Evolutionary conservation across 2,113 vertebrate species (phyloP), one percentile per base, ranked within the genome.

Genomic region (Myotis brandtii): DNA sequence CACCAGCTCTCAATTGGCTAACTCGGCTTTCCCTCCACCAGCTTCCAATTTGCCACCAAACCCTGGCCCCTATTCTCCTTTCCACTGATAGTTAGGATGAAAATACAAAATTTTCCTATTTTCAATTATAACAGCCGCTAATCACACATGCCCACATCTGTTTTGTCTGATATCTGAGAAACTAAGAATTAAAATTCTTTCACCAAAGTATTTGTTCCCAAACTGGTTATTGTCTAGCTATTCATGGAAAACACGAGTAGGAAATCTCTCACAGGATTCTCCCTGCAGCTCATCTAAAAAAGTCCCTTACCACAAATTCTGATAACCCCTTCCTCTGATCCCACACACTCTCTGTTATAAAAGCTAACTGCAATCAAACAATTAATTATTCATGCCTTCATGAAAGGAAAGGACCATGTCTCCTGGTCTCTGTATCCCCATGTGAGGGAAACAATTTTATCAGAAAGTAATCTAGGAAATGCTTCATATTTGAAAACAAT

Each of bases 121-220:
- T 82, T 89, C 69, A 77, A 75, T 32, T 64, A 37, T 30, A 75
- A 93, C 14, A 84, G 17, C 70, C 34, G 69, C 9, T 40, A 67
- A 30, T 46, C 72, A 91, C 34, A 89, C 64, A 83, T 75, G 25
- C 8, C 85, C 87, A 95, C 7, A 89, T 79, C 13, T 56, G 1
- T 84, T 87, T 76, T 90, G 21, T 69, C 46, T n/a, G 10, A 20
- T 86, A 83, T n/a, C 34, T 64, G 59, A 93, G 54, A 89, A 83
- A 87, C 84, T 72, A 86, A 92, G 72, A 70, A 86, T 32, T 90
- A 73, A 93, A 91, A 67, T 83, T 46, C 20, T 95, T 84, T 89
- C 59, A 80, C 23, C 40, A 37, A 95, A 92, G 3, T 62, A 79
- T 62, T 77, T 69, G 25, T 50, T 93, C 30, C n/a, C 77, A 92